Evolutionary conservation across 2,888 invertebrate genomes (phyloP).

Genomic region (Diarsia mendica): DNA sequence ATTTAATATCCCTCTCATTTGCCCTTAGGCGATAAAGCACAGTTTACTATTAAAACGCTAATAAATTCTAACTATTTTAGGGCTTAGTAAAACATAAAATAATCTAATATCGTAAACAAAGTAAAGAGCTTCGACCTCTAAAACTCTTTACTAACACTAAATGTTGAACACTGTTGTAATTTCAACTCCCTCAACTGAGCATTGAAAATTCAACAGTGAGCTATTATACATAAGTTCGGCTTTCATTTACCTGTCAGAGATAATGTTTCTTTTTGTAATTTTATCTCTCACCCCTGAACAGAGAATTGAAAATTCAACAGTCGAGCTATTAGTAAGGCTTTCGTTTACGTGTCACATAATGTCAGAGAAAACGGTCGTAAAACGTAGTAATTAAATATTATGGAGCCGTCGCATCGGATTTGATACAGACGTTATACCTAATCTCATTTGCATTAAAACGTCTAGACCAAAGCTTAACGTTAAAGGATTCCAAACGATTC

Average conservation of each 20-base stretch:
- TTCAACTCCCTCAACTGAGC: not conserved
- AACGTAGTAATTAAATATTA: constrained; percentile 13
- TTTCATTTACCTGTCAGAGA: too few relatives aligned
- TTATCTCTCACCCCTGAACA: not conserved
- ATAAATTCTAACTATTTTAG: not conserved
- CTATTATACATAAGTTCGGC: too few relatives aligned
- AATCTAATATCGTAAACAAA: constrained; percentile 11
- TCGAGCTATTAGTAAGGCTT: not conserved
- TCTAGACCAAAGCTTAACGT: constrained; percentile 37
- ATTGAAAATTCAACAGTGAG: not conserved
- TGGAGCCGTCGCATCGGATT: constrained; percentile 11
- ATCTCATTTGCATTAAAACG: constrained; percentile 34
- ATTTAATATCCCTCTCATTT: not conserved
- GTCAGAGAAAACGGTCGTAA: not conserved
- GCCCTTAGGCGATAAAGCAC: not conserved
- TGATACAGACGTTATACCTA: not conserved
- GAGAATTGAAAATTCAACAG: not conserved
- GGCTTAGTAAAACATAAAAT: not conserved
- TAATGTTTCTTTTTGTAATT: not conserved
- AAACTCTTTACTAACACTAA: not conserved
- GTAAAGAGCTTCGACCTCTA: constrained; percentile 2
- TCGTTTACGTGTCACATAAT: not conserved
- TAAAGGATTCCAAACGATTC: constrained; percentile 8
- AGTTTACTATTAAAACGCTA: not conserved
- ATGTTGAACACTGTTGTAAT: not conserved